Percentiles rank a stretch among this genome's conserved stretches.
Evolutionary conservation across 2,113 vertebrate genomes (phyloP).

Genomic region (Syngnathus floridae): DNA sequence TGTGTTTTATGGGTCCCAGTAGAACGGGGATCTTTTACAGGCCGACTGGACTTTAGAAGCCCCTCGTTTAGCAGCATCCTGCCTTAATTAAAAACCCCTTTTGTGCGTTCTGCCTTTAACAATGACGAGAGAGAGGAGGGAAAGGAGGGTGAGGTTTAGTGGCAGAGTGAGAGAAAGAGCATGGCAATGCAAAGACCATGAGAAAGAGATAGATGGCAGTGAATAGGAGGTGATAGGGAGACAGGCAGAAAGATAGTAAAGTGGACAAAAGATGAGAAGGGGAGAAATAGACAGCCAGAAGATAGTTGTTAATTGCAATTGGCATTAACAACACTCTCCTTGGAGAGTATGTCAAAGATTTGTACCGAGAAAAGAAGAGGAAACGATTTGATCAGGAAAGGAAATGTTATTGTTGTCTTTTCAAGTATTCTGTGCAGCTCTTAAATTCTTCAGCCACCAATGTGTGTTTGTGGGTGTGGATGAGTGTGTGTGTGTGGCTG

Average conservation of each 20-base stretch:
- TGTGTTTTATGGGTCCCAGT: constrained; percentile 66
- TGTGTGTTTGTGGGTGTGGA: constrained; percentile 53
- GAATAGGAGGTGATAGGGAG: constrained; percentile 60
- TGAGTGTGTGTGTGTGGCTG: constrained; percentile 59
- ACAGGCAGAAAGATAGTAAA: constrained; percentile 77
- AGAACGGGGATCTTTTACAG: constrained; percentile 68
- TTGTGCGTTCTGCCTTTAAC: constrained; percentile 68
- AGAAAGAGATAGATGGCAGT: constrained; percentile 65
- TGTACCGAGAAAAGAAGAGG: constrained; percentile 9
- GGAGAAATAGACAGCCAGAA: constrained; percentile 75
- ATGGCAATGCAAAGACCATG: constrained; percentile 43
- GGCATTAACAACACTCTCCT: constrained; percentile 83
- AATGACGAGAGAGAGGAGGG: constrained; percentile 50
- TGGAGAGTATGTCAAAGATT: constrained; percentile 49
- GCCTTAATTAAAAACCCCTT: constrained; percentile 71
- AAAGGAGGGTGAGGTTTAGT: constrained; percentile 40
- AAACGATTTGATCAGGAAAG: constrained; percentile 7
- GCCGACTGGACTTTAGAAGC: constrained; percentile 68
- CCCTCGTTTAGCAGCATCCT: constrained; percentile 69
- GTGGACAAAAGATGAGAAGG: constrained; percentile 62
- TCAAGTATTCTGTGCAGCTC: background rate
- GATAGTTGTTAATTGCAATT: constrained; percentile 89
- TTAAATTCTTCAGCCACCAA: constrained; percentile 2
- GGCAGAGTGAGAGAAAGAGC: constrained; percentile 38
- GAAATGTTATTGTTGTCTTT: constrained; percentile 3